Conservation (phyloP, 2,113 vertebrate genomes). For the Pedionomus torquatus region DNA sequence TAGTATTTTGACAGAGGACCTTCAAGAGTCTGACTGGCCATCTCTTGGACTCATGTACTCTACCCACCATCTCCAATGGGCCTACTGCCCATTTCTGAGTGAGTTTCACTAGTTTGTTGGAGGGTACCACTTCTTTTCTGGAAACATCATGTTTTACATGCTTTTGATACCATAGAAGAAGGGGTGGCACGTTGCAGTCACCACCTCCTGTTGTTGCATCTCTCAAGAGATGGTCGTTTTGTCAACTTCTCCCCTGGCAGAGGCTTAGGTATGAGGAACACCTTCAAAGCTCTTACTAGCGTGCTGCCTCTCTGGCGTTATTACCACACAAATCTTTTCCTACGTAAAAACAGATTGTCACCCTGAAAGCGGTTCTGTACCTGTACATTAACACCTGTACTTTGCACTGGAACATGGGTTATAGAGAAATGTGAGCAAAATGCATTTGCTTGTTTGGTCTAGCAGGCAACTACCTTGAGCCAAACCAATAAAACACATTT, state of each 20-base stretch:
- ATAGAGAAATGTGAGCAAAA: constrained; percentile 17
- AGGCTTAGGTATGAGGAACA: background rate
- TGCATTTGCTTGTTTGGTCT: constrained; percentile 3
- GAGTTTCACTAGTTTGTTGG: background rate
- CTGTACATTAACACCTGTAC: background rate
- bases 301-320: background rate
- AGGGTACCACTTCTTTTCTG: background rate
- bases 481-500: constrained; percentile 34
- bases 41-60: background rate
- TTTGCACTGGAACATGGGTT: background rate
- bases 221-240: background rate
- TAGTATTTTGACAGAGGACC: background rate
- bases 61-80: background rate
- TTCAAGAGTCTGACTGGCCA: background rate
- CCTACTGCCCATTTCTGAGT: background rate
- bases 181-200: background rate
- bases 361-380: background rate
- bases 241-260: background rate
- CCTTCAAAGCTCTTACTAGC: background rate
- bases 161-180: background rate
- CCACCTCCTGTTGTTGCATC: background rate
- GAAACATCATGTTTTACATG: background rate
- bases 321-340: background rate
- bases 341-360: background rate
- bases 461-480: background rate